These are phyloP conservation scores for Thryonomys swinderianus DNA, from an alignment of 2,113 vertebrate species.

Conservation along the genomic window DNA sequence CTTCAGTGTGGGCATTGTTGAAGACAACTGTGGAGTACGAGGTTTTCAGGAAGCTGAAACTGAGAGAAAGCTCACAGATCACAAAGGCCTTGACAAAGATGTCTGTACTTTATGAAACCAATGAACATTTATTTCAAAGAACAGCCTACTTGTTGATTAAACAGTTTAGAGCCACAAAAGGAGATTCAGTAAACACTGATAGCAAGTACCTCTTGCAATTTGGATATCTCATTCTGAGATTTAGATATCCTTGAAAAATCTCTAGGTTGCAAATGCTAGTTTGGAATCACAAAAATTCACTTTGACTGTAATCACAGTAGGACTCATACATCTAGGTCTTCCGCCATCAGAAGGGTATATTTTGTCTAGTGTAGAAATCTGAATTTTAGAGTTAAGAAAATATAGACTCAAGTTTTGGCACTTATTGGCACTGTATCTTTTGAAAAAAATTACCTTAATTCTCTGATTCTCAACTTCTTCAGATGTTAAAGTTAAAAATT, in stretches of 20 bases:
- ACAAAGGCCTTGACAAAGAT: background rate
- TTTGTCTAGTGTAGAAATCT: background rate
- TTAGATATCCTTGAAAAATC: background rate
- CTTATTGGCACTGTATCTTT: background rate
- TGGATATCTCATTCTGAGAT: background rate
- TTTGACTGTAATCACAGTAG: background rate
- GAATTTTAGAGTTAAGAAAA: conserved; percentile 7
- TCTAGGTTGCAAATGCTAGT: background rate
- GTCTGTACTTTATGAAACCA: background rate
- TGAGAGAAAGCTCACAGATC: background rate
- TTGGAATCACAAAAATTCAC: conserved; percentile 33
- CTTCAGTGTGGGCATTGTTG: background rate
- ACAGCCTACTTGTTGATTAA: background rate
- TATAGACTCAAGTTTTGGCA: background rate
- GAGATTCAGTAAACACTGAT: background rate
- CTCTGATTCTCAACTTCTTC: background rate
- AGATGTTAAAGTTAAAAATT: conserved; percentile 30
- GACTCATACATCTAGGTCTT: background rate
- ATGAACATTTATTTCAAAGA: conserved; percentile 36
- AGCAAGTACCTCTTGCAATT: background rate
- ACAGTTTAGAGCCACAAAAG: background rate
- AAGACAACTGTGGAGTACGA: background rate
- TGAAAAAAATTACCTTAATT: conserved; percentile 20
- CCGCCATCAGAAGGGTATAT: background rate
- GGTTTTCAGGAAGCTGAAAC: background rate